Base-by-base conservation (phyloP, 1,140 invertebrate genomes). In the Bombus sibiricus region DNA sequence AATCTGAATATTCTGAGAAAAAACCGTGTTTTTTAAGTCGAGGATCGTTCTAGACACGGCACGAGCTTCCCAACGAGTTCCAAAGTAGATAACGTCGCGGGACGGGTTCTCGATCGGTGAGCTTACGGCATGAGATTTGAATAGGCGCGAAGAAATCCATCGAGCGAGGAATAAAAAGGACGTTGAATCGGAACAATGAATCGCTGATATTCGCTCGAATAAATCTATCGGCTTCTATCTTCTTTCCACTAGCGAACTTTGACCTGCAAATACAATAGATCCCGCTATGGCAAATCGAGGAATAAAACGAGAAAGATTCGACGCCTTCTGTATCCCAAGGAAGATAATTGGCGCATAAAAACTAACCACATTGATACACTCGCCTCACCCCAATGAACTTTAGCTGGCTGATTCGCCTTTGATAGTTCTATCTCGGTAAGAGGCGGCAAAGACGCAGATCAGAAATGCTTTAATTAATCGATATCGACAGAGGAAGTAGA, bases 111-210 rank as follows among this genome's bases (percentile, higher is more conserved):
- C 34, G 74, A 69, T 39, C 9, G 41, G 32, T 6, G 47, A 64
- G 34, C 28, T 72, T 34, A 13, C 6, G n/a, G 25, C n/a, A 0
- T 8, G 39, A 6, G 28, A 8, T 37, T 84, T n/a, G 75, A 78
- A 84, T 71, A n/a, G 72, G 47, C 39, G 37, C n/a, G 37, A 78
- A 71, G 75, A 78, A 78, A 79, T 79, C 75, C 73, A 37, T 18
- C 3, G 59, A 43, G 39, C n/a, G 64, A 28, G 9, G 68, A 78
- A 84, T 78, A 71, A 71, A 71, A 37, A 78, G 66, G 0, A 34
- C 53, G 25, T 28, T 22, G 75, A 78, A 22, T 34, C 47, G 75
- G 82, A 78, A 84, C 82, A 84, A 84, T 62, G 43, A 83, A 68
- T 68, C 62, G 57, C 10, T 34, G 72, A 83, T 83, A 47, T 75